phyloP scores from a whole-genome alignment of 1,140 invertebrate species.

The Spodoptera frugiperda region DNA sequence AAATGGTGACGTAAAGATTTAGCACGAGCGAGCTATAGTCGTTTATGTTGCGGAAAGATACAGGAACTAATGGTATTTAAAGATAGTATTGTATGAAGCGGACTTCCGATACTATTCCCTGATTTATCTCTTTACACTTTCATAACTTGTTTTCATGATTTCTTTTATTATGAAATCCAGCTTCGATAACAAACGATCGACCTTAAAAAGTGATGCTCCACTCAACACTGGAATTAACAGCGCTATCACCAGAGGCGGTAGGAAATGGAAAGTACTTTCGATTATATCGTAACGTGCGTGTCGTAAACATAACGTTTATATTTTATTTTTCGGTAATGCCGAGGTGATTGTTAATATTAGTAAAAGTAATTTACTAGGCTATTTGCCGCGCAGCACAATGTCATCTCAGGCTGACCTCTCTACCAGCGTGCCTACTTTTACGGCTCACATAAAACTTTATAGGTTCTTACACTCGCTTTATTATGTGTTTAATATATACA shows the following conservation, averaged over 20 bases:
- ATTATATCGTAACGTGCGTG: constrained; percentile 11
- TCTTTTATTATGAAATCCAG: not conserved
- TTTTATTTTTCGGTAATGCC: constrained; percentile 34
- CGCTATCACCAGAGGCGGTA: not conserved
- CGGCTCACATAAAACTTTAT: constrained; percentile 77
- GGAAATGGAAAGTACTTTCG: constrained; percentile 5
- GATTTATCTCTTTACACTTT: constrained; percentile 10
- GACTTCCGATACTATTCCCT: not conserved
- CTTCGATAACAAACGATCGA: not conserved
- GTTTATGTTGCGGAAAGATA: constrained; percentile 60
- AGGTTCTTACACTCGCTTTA: constrained; percentile 71
- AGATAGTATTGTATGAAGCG: constrained; percentile 32
- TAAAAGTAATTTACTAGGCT: constrained; percentile 56
- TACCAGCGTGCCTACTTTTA: constrained; percentile 71
- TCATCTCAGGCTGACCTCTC: constrained; percentile 59
- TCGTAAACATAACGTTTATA: constrained; percentile 26
- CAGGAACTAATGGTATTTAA: constrained; percentile 47
- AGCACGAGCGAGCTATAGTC: constrained; percentile 46
- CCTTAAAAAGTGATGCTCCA: not conserved
- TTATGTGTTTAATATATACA: constrained; percentile 78
- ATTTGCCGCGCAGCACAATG: constrained; percentile 61
- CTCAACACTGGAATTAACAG: not conserved
- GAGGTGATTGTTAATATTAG: constrained; percentile 48
- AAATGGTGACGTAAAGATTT: constrained; percentile 58
- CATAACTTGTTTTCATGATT: not conserved